Percentiles rank a stretch among this genome's conserved stretches.
Conservation (phyloP, 2,888 invertebrate species). For the Autographa pulchrina region DNA sequence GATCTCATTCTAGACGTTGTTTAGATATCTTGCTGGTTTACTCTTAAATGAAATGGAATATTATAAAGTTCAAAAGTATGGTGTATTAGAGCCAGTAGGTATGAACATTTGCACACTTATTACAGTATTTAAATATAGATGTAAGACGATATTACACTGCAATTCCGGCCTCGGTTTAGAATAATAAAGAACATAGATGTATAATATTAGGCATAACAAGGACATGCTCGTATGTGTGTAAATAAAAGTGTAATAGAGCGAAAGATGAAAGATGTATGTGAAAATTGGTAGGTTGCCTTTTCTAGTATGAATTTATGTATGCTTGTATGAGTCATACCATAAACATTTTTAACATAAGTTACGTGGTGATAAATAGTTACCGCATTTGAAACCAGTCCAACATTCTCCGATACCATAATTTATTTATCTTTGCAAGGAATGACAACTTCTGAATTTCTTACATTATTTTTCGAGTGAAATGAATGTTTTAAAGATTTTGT, state of each 20-base stretch:
- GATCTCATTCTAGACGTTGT: constrained; percentile 2
- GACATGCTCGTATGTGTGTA: neutral
- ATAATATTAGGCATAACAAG: too few relatives aligned
- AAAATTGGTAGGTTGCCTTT: neutral
- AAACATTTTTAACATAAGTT: constrained; percentile 1
- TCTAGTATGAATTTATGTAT: neutral
- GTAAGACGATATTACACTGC: too few relatives aligned
- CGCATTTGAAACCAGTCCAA: constrained; percentile 2
- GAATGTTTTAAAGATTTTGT: too few relatives aligned
- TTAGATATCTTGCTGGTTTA: neutral
- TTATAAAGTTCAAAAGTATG: neutral
- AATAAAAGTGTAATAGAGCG: neutral
- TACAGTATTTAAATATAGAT: neutral
- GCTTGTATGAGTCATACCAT: constrained; percentile 1
- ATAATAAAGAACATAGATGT: too few relatives aligned
- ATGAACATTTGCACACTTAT: neutral
- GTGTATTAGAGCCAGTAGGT: neutral
- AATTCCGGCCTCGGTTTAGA: too few relatives aligned
- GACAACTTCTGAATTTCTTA: neutral
- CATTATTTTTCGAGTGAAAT: neutral
- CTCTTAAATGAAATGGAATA: neutral
- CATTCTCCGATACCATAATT: neutral
- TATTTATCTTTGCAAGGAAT: constrained; percentile 1
- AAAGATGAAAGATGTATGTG: neutral
- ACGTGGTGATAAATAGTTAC: neutral